Evolutionary conservation across 2,797 vertebrate species (phyloP).

Genomic region (Chaetodon trifasciatus): DNA sequence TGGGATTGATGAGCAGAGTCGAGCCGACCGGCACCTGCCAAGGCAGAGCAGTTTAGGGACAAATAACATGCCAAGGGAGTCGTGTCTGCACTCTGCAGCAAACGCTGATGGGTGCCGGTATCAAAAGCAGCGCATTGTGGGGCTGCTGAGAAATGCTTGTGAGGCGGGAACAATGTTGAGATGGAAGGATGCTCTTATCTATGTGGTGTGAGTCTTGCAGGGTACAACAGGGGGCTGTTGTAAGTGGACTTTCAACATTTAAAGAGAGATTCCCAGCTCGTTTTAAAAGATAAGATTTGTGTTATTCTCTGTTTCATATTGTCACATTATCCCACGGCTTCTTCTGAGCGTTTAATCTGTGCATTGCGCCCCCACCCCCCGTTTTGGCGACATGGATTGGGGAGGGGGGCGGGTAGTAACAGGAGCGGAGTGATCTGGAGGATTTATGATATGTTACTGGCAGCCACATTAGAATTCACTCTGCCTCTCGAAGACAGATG

Average conservation of each 20-base stretch:
- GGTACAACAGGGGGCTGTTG: conserved; percentile 48
- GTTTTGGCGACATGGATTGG: conserved; percentile 41
- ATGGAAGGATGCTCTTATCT: conserved; percentile 58
- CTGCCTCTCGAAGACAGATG: conserved; percentile 70
- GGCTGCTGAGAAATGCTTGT: conserved; percentile 52
- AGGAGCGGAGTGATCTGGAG: conserved; percentile 58
- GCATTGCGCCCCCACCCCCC: conserved; percentile 16
- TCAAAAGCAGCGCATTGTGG: conserved; percentile 51
- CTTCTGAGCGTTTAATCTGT: conserved; percentile 56
- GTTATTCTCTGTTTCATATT: conserved; percentile 40
- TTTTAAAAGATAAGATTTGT: background rate
- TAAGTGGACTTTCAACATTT: background rate
- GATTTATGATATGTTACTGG: conserved; percentile 78
- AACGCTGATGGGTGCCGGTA: conserved; percentile 53
- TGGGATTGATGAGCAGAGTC: conserved; percentile 45
- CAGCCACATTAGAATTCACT: conserved; percentile 73
- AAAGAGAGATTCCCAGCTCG: background rate
- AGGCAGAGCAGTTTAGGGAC: conserved; percentile 53
- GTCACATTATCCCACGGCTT: conserved; percentile 46
- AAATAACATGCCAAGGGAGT: conserved; percentile 58
- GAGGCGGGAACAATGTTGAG: conserved; percentile 48
- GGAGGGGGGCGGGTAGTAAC: conserved; percentile 28
- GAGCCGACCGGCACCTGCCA: conserved; percentile 36
- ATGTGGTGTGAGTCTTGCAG: conserved; percentile 19
- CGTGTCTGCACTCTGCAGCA: conserved; percentile 69